Percentiles rank a stretch among this genome's conserved stretches.
Conservation (phyloP, 2,888 invertebrate species). For the Palloptera scutellata region DNA sequence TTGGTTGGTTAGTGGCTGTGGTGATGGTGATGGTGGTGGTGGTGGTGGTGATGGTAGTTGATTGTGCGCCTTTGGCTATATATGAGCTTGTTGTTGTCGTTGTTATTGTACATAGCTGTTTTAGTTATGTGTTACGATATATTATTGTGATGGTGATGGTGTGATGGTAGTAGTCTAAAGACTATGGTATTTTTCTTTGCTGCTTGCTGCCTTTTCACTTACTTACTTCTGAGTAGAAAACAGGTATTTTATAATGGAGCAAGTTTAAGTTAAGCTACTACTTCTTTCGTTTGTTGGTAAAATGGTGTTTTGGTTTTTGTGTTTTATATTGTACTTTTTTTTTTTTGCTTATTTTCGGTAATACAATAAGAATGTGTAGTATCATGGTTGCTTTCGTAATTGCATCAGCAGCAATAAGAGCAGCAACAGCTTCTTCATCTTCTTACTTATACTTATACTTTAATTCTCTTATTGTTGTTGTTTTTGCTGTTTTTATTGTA, state of each 20-base stretch:
- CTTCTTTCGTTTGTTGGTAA: no score
- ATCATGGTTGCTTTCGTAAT: no score
- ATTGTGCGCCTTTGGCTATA: neutral
- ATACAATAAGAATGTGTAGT: no score
- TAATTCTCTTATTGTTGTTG: no score
- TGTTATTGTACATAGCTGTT: conserved; percentile 8
- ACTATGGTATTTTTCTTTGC: conserved; percentile 15
- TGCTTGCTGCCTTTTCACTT: conserved; percentile 13
- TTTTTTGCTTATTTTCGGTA: no score
- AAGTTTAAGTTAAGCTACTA: conserved; percentile 7
- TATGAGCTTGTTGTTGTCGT: conserved; percentile 12
- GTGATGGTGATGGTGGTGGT: conserved; percentile 6
- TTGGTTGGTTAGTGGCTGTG: neutral
- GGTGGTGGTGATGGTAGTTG: conserved; percentile 7
- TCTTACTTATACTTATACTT: neutral
- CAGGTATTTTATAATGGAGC: conserved; percentile 44
- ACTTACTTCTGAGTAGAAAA: conserved; percentile 44
- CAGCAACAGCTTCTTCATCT: conserved; percentile 10
- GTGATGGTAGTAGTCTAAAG: conserved; percentile 16
- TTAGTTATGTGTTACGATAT: neutral
- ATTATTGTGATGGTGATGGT: conserved; percentile 16
- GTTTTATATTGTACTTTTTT: no score
- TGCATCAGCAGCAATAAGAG: neutral
- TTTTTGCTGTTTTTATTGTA: neutral
- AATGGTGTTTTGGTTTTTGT: no score